Conservation (phyloP, 2,113 vertebrate genomes). For the Pycnonotus jocosus region DNA sequence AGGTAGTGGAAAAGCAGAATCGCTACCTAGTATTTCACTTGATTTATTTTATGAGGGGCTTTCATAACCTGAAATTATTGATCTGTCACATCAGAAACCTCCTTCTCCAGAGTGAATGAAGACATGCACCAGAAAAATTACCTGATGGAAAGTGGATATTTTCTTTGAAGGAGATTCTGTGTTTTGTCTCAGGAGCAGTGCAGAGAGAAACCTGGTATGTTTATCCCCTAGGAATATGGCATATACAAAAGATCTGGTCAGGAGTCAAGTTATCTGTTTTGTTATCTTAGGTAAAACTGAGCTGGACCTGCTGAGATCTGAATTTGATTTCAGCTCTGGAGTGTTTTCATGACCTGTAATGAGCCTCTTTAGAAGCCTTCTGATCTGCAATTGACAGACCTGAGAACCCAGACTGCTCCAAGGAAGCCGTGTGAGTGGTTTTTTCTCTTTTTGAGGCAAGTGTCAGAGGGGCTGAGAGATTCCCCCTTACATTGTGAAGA, state of each 20-base stretch:
- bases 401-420: not conserved
- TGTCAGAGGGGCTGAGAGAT: not conserved
- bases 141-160: not conserved
- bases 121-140: not conserved
- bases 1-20: not conserved
- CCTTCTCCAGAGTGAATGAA: not conserved
- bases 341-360: not conserved
- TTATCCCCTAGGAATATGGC: not conserved
- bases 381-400: not conserved
- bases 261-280: not conserved
- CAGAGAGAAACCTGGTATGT: not conserved
- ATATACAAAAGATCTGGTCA: not conserved
- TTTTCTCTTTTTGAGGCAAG: not conserved
- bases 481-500: not conserved
- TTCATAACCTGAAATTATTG: not conserved
- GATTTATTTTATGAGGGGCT: not conserved
- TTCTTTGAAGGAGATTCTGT: not conserved
- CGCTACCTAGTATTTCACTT: not conserved
- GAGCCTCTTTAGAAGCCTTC: not conserved
- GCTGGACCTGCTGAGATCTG: not conserved
- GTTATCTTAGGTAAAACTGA: not conserved
- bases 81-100: not conserved
- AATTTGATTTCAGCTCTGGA: not conserved
- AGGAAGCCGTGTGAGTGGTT: not conserved
- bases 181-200: not conserved